Percentiles rank a stretch among this genome's conserved stretches.
phyloP scores from a whole-genome alignment of 2,113 vertebrate species.

The Anhinga anhinga region DNA sequence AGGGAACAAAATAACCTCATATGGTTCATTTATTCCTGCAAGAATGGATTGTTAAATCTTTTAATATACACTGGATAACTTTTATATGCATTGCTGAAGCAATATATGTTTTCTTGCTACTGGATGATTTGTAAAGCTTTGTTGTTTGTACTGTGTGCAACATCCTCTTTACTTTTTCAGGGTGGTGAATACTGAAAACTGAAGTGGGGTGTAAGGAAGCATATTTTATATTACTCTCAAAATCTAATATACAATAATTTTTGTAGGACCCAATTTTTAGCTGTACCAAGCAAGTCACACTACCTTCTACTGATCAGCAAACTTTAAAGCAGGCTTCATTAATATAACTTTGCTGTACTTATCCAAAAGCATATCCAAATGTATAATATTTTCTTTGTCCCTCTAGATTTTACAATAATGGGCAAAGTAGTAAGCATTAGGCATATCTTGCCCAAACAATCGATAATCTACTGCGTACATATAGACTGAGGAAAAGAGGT shows the following conservation, averaged over 20 bases:
- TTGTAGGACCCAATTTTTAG: neutral
- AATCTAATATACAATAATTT: neutral
- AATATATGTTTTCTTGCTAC: neutral
- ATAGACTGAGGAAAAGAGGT: neutral
- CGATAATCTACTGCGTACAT: neutral
- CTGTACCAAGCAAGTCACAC: neutral
- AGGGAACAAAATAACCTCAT: neutral
- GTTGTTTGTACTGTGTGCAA: neutral
- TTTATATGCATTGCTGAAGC: neutral
- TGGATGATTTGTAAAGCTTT: neutral
- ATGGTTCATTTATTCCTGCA: neutral
- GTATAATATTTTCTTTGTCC: neutral
- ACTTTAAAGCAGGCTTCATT: neutral
- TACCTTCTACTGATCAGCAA: neutral
- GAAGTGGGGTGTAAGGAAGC: neutral
- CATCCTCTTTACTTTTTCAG: neutral
- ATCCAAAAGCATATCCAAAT: neutral
- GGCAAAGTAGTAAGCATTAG: neutral
- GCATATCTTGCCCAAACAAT: neutral
- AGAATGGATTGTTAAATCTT: neutral
- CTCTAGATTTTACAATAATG: neutral
- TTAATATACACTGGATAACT: neutral
- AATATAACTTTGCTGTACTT: neutral
- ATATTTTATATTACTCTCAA: neutral
- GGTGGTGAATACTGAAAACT: neutral